phyloP scores from a whole-genome alignment of 2,797 vertebrate genomes.

The Dicrostonyx torquatus region DNA sequence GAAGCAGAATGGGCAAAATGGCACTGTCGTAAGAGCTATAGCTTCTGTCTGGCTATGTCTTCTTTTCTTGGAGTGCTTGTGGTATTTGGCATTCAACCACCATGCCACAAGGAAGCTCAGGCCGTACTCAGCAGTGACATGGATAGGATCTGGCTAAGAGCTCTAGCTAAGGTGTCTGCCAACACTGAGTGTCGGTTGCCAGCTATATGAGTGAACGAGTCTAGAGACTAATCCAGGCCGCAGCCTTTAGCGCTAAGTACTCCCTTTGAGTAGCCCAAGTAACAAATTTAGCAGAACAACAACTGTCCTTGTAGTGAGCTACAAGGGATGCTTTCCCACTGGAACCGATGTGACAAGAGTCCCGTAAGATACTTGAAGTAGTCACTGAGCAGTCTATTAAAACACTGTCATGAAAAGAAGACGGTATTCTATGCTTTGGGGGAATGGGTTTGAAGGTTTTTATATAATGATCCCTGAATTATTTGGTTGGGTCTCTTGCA shows the following conservation, averaged over 20 bases:
- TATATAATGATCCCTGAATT: background rate
- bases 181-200: background rate
- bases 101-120: background rate
- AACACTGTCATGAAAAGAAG: background rate
- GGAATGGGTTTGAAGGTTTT: constrained; percentile 9
- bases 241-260: background rate
- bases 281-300: background rate
- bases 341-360: background rate
- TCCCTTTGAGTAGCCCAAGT: background rate
- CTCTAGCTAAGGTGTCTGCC: background rate
- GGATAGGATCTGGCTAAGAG: background rate
- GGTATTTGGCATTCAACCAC: background rate
- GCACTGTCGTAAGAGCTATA: background rate
- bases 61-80: background rate
- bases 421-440: background rate
- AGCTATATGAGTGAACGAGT: background rate
- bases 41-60: background rate
- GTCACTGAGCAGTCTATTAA: background rate
- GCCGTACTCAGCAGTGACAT: background rate
- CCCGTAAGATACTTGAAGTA: background rate
- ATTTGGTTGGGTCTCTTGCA: background rate
- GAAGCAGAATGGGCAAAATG: background rate
- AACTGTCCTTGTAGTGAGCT: background rate
- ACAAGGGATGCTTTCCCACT: background rate
- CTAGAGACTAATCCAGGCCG: background rate